Conservation (phyloP, 2,113 vertebrate genomes). For the Nanorana parkeri region DNA sequence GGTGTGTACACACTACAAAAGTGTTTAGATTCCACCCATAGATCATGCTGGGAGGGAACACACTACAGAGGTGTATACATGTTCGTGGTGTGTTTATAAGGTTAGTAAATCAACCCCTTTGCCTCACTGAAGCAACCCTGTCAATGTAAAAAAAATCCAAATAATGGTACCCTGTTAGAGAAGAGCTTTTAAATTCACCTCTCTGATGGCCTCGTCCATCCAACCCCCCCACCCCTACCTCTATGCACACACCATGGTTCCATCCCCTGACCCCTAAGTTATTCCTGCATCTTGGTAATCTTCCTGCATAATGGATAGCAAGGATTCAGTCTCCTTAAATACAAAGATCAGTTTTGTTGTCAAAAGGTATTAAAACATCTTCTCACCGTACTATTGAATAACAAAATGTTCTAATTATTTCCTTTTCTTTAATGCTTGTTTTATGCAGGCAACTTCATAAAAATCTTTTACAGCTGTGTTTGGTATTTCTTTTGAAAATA, state of each 20-base stretch:
- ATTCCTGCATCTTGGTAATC: background rate
- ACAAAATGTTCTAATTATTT: slow-evolving; percentile 10
- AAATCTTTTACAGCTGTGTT: slow-evolving; percentile 32
- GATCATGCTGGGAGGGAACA: no score
- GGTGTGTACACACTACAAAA: no score
- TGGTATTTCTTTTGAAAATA: slow-evolving; percentile 1
- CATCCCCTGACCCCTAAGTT: background rate
- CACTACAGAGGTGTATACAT: no score
- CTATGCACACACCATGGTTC: background rate
- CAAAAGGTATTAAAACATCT: background rate
- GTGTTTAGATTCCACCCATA: no score
- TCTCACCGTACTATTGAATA: background rate
- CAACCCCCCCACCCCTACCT: background rate
- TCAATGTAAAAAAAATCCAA: no score
- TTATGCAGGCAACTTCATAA: background rate
- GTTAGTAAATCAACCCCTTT: no score
- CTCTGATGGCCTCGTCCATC: no score
- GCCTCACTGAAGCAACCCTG: no score
- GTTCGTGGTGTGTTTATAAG: no score
- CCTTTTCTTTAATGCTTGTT: slow-evolving; percentile 4
- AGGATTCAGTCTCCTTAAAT: background rate
- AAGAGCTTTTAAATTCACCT: background rate
- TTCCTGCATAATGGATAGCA: background rate
- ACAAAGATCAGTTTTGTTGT: background rate
- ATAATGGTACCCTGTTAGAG: no score